Evolutionary conservation across 2,888 invertebrate species (phyloP), one percentile per base, ranked within the genome.

Genomic region (Latrodectus hesperus): DNA sequence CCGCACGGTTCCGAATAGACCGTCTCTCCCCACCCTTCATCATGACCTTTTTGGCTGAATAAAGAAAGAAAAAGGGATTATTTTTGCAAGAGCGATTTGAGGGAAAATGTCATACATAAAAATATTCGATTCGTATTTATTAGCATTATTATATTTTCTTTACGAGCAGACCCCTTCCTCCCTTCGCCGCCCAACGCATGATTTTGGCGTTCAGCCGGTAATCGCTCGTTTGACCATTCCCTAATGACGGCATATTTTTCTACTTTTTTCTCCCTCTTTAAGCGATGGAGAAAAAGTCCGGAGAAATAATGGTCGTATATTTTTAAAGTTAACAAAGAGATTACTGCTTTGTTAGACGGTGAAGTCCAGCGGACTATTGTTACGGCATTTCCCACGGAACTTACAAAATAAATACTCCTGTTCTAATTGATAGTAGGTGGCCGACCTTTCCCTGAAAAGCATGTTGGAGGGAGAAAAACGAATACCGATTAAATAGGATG

Each of bases 301-400:
- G 51, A 38, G 71, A 65, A 72, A 84, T 84, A 84, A 84, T 84
- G 64, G 84, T 72, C 84, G 71, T 38, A 78, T 77, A 84, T 84
- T 84, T 84, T 84, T 77, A 73, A 87, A 73, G 81, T 87, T 77
- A 87, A 87, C 86, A 87, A 87, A 87, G 86, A 87, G 77, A 81
- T 80, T 72, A 80, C 81, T 76, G 86, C 86, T 82, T 87, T 87
- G 86, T 87, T 81, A 81, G 81, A 67, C 8, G 53, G 64, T 38
- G 72, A 53, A 55, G 49, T 26, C 77, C 51, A 51, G 26, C 10
- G 70, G 52, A 74, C 86, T 77, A 87, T 87, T 87, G 86, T 87
- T 70, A 26, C 26, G 72, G 53, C 71, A 77, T 81, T 84, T 80
- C 85, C 86, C 81, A 72, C 64, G 81, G 70, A 87, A 75, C 77